Conservation (phyloP, 2,113 vertebrate genomes). For the Callionymus lyra region DNA sequence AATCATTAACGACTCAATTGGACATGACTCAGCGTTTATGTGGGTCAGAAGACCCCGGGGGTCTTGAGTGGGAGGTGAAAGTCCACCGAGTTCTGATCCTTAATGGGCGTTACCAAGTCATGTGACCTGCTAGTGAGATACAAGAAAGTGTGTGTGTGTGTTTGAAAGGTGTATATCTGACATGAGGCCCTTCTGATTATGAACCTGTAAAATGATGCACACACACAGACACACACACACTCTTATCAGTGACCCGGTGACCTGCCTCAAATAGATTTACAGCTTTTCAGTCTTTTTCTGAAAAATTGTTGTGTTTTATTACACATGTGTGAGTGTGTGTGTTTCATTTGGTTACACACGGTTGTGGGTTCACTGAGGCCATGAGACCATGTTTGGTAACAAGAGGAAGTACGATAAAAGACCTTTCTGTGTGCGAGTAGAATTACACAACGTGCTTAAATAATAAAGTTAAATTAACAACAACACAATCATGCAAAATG, state of each 20-base stretch:
- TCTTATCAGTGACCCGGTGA: slow-evolving; percentile 42
- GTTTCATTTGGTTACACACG: not conserved
- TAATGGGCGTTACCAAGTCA: too few relatives aligned
- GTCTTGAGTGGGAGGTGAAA: slow-evolving; percentile 24
- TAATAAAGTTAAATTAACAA: too few relatives aligned
- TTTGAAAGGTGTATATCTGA: too few relatives aligned
- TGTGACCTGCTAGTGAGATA: too few relatives aligned
- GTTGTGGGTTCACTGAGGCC: slow-evolving; percentile 3
- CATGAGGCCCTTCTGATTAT: too few relatives aligned
- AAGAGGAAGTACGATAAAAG: too few relatives aligned
- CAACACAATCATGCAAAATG: too few relatives aligned
- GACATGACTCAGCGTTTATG: slow-evolving; percentile 8
- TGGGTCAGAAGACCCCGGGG: slow-evolving; percentile 44
- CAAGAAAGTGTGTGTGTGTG: too few relatives aligned
- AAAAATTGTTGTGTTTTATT: slow-evolving; percentile 25
- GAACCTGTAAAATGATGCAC: not conserved
- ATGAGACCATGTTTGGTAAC: not conserved
- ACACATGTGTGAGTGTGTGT: not conserved
- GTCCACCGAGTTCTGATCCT: slow-evolving; percentile 5
- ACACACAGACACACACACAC: slow-evolving; percentile 8
- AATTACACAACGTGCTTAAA: slow-evolving; percentile 1
- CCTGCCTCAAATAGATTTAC: slow-evolving; percentile 50
- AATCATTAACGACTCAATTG: slow-evolving; percentile 11
- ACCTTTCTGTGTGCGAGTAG: slow-evolving; percentile 1
- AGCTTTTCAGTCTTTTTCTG: slow-evolving; percentile 21